Evolutionary conservation across 1,140 invertebrate genomes (phyloP), one percentile per base, ranked within the genome.

Genomic region (Eupristina koningsbergeri): DNA sequence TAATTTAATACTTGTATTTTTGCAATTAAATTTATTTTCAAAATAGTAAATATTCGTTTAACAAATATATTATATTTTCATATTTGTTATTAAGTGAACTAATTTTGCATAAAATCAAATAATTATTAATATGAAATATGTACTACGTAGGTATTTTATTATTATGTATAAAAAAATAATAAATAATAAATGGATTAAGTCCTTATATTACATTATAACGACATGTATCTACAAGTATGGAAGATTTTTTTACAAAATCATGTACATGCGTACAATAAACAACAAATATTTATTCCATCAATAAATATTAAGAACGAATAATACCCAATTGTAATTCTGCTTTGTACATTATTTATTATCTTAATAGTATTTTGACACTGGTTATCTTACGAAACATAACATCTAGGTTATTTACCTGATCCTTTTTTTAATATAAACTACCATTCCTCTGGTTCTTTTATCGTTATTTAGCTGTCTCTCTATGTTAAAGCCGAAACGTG

Each of bases 311-410:
- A 77, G 63, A 80, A 76, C 34, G 19, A 67, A 84, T 80, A 80
- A 80, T 84, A 53, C 36, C 64, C 61, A 78, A 81, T 71, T 77
- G 45, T 45, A 77, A 61, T 76, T 80, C 74, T 86, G 90, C 91
- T 92, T 92, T 92, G 91, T 92, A 92, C 91, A 92, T 91, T 88
- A 87, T 89, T 92, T 92, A 91, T 91, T 91, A 91, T 89, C 89
- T 86, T 90, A 91, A 88, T 88, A 84, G 86, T 91, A 91, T 88
- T 91, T 91, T 92, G 90, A 91, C 91, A 91, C 91, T 90, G 90
- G 90, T 91, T 91, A 90, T 88, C 91, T 92, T 92, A 91, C 89
- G 91, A 91, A 92, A 92, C 91, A 91, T 91, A 92, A 91, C 91
- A 90, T 91, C 89, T 91, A 92, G 87, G 39, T 41, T 85, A 15